Evolutionary conservation across 2,113 vertebrate genomes (phyloP).

Genomic region (Rutilus rutilus): DNA sequence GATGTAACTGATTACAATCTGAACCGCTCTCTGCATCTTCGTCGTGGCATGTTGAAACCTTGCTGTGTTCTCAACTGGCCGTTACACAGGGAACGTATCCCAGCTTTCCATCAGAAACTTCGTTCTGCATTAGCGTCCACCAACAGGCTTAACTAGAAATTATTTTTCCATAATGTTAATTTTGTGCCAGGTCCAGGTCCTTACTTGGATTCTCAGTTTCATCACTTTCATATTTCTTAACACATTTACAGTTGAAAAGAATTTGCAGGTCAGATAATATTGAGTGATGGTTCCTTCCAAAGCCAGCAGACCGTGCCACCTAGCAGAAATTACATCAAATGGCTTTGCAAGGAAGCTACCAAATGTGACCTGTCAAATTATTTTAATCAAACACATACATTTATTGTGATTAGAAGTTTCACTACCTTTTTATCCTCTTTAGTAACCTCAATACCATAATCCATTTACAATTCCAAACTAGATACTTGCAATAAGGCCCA

Average conservation of each 20-base stretch:
- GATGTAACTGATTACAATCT: slow-evolving; percentile 90
- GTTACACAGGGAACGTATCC: slow-evolving; percentile 80
- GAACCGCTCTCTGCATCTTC: slow-evolving; percentile 82
- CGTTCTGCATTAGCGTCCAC: slow-evolving; percentile 85
- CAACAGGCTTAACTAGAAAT: slow-evolving; percentile 65
- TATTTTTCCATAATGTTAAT: not conserved
- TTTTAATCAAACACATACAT: not conserved
- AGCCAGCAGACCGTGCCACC: not conserved
- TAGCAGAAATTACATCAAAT: not conserved
- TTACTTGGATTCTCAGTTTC: not conserved
- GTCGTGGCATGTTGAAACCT: slow-evolving; percentile 90
- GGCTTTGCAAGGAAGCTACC: not conserved
- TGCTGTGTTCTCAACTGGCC: slow-evolving; percentile 90
- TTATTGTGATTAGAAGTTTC: too few relatives aligned
- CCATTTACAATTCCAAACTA: not conserved
- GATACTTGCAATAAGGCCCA: not conserved
- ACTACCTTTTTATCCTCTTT: not conserved
- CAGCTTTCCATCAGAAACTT: slow-evolving; percentile 86
- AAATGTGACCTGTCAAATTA: not conserved
- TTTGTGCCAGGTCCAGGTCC: not conserved
- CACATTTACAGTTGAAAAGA: not conserved
- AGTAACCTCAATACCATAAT: not conserved
- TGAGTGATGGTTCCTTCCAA: not conserved
- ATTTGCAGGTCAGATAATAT: too few relatives aligned
- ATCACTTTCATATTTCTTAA: not conserved